These are phyloP conservation scores for Pseudorasbora parva DNA, from an alignment of 2,113 vertebrate species.

Conservation along the genomic window DNA sequence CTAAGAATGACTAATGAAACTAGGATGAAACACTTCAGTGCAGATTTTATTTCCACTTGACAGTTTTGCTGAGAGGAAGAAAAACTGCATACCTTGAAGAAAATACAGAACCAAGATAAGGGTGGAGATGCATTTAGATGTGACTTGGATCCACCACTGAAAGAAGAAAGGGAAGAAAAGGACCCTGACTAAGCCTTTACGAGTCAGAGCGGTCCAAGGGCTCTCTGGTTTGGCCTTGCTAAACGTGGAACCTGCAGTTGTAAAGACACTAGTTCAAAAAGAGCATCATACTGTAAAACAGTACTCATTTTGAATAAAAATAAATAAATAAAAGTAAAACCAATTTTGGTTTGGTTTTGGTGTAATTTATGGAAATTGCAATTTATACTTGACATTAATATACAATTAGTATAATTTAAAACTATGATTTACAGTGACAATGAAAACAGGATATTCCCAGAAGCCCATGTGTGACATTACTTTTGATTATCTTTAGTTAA, in stretches of 20 bases:
- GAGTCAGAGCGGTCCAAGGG: conserved; percentile 90
- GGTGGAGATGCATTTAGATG: conserved; percentile 85
- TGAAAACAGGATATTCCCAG: neutral
- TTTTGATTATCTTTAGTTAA: neutral
- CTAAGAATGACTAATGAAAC: neutral
- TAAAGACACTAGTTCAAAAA: neutral
- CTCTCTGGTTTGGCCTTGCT: conserved; percentile 97
- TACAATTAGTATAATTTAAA: neutral
- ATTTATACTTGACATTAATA: neutral
- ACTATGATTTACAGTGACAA: neutral
- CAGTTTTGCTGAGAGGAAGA: neutral
- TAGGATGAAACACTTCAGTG: neutral
- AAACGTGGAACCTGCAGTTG: conserved; percentile 90
- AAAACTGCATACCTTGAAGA: conserved; percentile 84
- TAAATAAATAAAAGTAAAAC: neutral
- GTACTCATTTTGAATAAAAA: neutral
- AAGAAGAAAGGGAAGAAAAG: conserved; percentile 94
- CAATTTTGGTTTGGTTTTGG: no score
- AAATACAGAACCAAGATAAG: conserved; percentile 91
- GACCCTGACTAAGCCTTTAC: conserved; percentile 94
- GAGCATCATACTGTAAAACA: neutral
- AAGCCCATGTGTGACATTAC: neutral
- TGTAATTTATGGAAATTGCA: no score
- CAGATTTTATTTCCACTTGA: no score
- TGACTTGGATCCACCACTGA: conserved; percentile 97